These are phyloP conservation scores for Physeter macrocephalus DNA, from an alignment of 2,113 vertebrate genomes.

Conservation along the genomic window DNA sequence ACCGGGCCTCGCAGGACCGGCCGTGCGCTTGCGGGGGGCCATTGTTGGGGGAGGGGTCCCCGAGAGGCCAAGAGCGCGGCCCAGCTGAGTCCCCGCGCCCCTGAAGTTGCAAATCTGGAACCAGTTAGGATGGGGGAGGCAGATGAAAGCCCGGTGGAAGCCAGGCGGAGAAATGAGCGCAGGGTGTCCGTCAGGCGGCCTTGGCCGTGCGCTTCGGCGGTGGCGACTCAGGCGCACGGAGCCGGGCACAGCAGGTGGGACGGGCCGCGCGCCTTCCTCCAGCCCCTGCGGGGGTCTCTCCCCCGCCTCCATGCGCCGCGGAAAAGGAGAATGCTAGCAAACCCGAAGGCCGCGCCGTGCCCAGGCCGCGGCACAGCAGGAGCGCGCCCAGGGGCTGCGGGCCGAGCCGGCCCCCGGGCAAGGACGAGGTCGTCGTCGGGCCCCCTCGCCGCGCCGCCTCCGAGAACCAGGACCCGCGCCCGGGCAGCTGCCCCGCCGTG, in stretches of 20 bases:
- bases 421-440: not conserved
- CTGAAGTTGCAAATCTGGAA: conserved; percentile 6
- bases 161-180: not conserved
- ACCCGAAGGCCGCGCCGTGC: not conserved
- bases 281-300: not conserved
- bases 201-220: not conserved
- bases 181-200: not conserved
- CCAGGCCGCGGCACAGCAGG: not conserved
- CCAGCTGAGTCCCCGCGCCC: not conserved
- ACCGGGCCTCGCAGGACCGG: not conserved
- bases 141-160: not conserved
- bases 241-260: not conserved
- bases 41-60: not conserved
- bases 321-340: not conserved
- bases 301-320: not conserved
- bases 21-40: not conserved
- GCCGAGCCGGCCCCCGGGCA: not conserved
- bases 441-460: not conserved
- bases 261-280: not conserved
- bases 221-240: not conserved
- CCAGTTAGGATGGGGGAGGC: not conserved
- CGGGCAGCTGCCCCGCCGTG: accelerated
- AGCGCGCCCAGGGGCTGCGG: not conserved
- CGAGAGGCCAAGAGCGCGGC: not conserved
- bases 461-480: not conserved